Percentiles rank a stretch among this genome's conserved stretches.
Conservation (phyloP, 2,113 vertebrate genomes). For the Pluvialis apricaria region DNA sequence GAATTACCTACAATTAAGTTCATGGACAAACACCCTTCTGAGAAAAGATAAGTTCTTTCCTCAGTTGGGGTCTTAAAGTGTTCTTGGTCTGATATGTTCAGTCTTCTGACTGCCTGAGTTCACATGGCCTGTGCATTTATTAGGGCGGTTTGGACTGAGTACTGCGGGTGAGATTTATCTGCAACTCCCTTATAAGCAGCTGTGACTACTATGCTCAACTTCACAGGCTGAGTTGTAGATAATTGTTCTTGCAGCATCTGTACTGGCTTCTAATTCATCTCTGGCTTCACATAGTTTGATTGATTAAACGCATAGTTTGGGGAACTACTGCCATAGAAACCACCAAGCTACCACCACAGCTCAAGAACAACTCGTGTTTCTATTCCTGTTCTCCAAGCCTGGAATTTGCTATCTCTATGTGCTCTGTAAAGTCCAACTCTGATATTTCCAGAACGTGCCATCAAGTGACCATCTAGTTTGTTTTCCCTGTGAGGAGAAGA, state of each 20-base stretch:
- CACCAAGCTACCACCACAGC: background rate
- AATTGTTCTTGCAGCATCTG: background rate
- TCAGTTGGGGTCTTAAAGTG: background rate
- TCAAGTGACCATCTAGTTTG: background rate
- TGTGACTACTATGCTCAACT: background rate
- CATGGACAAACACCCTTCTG: background rate
- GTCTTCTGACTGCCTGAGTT: background rate
- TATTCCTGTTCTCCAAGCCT: background rate
- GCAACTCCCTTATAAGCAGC: background rate
- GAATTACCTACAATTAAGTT: background rate
- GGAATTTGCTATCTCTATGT: background rate
- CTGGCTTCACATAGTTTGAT: background rate
- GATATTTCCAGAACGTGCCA: background rate
- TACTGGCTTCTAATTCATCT: background rate
- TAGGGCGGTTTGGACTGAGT: background rate
- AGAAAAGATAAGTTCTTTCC: background rate
- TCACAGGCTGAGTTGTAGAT: background rate
- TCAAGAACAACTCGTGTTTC: background rate
- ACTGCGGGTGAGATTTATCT: background rate
- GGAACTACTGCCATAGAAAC: constrained; percentile 10
- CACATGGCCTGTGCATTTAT: background rate
- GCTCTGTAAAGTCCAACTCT: background rate
- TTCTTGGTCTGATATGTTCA: background rate
- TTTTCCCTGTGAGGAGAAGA: background rate
- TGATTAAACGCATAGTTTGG: background rate